These are phyloP conservation scores for Eospalax fontanierii DNA, from an alignment of 2,797 vertebrate genomes.

Conservation along the genomic window DNA sequence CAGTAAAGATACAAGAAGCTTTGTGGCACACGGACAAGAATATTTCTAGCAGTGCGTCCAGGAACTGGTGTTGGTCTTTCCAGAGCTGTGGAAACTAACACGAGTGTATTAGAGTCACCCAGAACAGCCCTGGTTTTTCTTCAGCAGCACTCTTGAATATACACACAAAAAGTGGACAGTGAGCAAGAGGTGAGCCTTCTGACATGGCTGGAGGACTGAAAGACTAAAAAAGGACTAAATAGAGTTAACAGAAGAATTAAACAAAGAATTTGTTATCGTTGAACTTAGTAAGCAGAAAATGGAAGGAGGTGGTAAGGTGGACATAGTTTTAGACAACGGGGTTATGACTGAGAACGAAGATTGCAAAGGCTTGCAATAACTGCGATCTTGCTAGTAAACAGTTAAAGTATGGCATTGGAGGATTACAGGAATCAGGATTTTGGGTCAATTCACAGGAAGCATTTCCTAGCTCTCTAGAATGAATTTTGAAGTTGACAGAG, in stretches of 20 bases:
- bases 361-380: neutral
- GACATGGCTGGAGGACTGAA: neutral
- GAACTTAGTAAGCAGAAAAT: conserved; percentile 27
- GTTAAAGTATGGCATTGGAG: neutral
- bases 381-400: neutral
- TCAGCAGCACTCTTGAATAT: neutral
- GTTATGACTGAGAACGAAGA: neutral
- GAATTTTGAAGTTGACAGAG: conserved; percentile 23
- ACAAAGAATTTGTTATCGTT: neutral
- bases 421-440: neutral
- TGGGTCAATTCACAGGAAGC: neutral
- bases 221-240: neutral
- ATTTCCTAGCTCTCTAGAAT: neutral
- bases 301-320: neutral
- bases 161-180: neutral
- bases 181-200: neutral
- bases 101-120: neutral
- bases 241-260: neutral
- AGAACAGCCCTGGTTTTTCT: neutral
- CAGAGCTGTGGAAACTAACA: neutral
- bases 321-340: neutral
- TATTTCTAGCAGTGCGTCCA: neutral
- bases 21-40: neutral
- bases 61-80: neutral
- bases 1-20: neutral